Conservation (phyloP, 2,797 vertebrate genomes). For the Halcyon chelicuti region DNA sequence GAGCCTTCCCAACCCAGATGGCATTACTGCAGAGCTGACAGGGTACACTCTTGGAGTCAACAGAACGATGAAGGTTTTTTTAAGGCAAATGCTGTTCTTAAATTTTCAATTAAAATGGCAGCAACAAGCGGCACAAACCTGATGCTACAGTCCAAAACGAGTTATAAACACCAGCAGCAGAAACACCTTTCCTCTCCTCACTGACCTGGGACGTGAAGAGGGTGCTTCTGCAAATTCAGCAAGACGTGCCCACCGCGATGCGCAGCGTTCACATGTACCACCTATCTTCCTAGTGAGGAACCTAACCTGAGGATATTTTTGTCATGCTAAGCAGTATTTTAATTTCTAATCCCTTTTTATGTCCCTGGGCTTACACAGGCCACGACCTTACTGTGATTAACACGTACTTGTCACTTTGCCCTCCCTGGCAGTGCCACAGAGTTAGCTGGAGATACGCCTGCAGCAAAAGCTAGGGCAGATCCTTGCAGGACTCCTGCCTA, state of each 20-base stretch:
- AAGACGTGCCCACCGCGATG: rapidly evolving
- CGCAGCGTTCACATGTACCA: not conserved
- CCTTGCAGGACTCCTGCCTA: not conserved
- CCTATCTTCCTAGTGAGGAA: not conserved
- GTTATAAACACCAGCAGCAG: not conserved
- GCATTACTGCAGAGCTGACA: not conserved
- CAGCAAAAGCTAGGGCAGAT: not conserved
- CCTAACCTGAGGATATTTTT: not conserved
- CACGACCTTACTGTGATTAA: not conserved
- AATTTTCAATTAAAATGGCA: not conserved
- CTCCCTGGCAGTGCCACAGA: not conserved
- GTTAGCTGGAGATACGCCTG: not conserved
- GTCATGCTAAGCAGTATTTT: not conserved
- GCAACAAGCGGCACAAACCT: not conserved
- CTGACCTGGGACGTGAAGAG: not conserved
- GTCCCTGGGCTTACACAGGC: not conserved
- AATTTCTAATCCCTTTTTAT: not conserved
- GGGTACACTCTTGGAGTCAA: not conserved
- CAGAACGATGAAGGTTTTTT: not conserved
- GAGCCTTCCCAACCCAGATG: not conserved
- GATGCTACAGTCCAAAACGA: not conserved
- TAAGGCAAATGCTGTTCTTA: not conserved
- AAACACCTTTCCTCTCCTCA: not conserved
- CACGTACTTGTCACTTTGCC: not conserved
- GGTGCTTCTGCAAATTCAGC: not conserved